phyloP scores from a whole-genome alignment of 2,888 invertebrate genomes.

The Baccha elongata region DNA sequence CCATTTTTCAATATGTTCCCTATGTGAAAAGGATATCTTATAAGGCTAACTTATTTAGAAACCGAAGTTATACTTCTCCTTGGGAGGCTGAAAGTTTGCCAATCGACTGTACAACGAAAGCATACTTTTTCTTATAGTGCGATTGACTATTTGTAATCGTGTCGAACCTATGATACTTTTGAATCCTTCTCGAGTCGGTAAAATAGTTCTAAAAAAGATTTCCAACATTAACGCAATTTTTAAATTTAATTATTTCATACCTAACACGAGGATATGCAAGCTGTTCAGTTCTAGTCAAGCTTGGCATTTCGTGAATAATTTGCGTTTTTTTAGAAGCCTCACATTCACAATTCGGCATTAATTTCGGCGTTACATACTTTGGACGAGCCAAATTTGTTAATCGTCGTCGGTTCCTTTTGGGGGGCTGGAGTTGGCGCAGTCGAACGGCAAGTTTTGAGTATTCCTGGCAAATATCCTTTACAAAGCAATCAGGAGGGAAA shows the following conservation, averaged over 20 bases:
- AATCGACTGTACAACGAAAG: conserved; percentile 80
- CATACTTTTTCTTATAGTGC: conserved; percentile 78
- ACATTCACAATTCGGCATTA: not conserved
- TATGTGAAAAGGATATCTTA: conserved; percentile 34
- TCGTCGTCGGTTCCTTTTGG: conserved; percentile 11
- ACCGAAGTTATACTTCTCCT: conserved; percentile 74
- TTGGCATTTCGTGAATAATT: conserved; percentile 66
- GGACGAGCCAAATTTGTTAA: conserved; percentile 41
- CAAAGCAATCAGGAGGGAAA: not conserved
- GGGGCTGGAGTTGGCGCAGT: conserved; percentile 20
- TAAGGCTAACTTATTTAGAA: not conserved
- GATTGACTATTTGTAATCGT: conserved; percentile 76
- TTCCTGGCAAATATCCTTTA: conserved; percentile 13
- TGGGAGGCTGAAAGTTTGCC: conserved; percentile 77
- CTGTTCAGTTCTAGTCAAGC: conserved; percentile 79
- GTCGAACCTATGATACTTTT: not conserved
- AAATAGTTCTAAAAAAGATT: conserved; percentile 18
- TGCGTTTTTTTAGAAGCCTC: conserved; percentile 11
- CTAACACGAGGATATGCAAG: conserved; percentile 77
- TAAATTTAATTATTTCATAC: conserved; percentile 50
- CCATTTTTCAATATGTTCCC: conserved; percentile 75
- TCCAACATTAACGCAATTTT: not conserved
- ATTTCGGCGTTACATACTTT: conserved; percentile 18
- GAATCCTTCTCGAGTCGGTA: conserved; percentile 2
- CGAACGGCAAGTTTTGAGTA: conserved; percentile 10